phyloP scores from a whole-genome alignment of 2,113 vertebrate genomes.

The Mellivora capensis region DNA sequence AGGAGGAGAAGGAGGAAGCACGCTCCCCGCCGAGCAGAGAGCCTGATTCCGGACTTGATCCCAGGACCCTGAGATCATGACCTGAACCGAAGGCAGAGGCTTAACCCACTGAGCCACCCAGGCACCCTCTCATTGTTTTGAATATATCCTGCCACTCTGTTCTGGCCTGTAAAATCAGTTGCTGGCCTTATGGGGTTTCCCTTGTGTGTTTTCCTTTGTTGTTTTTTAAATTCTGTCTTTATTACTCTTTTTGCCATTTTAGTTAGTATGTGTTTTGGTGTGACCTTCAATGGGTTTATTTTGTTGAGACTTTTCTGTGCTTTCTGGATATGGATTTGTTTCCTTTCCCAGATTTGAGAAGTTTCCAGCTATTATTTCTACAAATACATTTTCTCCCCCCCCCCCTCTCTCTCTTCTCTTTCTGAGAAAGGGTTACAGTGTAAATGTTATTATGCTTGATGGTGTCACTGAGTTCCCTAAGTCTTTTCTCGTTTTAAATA shows the following conservation, averaged over 20 bases:
- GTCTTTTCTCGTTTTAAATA: not conserved
- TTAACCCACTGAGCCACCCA: too few species aligned
- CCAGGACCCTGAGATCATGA: too few species aligned
- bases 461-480: not conserved
- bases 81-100: too few species aligned
- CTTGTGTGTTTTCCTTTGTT: not conserved
- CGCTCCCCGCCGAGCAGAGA: too few species aligned
- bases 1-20: too few species aligned
- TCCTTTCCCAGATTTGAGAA: not conserved
- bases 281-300: not conserved
- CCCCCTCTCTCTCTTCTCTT: not conserved
- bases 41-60: too few species aligned
- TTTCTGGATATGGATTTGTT: not conserved
- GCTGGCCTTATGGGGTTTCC: not conserved
- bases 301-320: not conserved
- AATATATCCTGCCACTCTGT: not conserved
- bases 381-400: not conserved
- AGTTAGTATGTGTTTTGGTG: not conserved
- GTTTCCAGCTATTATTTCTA: not conserved
- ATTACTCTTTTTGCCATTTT: not conserved
- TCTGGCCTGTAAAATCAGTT: not conserved
- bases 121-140: not conserved
- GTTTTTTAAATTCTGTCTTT: not conserved
- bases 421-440: not conserved
- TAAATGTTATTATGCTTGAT: not conserved